phyloP scores from a whole-genome alignment of 2,888 invertebrate species.

The Ochropleura leucogaster region DNA sequence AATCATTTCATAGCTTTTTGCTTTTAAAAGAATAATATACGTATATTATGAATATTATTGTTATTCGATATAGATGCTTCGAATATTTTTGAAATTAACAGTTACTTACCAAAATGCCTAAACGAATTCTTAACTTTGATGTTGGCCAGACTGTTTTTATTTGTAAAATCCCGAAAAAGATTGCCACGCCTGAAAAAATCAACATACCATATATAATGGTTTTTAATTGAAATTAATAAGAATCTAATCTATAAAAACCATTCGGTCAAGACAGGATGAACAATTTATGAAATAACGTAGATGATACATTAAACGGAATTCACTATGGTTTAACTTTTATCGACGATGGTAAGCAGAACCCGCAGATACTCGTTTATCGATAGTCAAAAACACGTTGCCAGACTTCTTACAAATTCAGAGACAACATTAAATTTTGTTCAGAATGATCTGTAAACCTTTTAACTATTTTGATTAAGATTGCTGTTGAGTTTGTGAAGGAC shows the following conservation, averaged over 20 bases:
- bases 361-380: not conserved
- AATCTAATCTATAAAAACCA: not conserved
- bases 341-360: not conserved
- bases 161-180: not conserved
- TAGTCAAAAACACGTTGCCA: not conserved
- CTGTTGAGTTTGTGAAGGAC: not conserved
- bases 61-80: conserved; percentile 71
- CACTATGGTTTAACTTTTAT: not conserved
- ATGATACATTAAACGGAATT: not conserved
- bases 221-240: too few relatives aligned
- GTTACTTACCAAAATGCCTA: conserved; percentile 23
- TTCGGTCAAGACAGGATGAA: not conserved
- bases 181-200: conserved; percentile 9
- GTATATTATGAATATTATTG: conserved; percentile 78
- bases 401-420: not conserved
- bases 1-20: conserved; percentile 77
- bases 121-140: not conserved
- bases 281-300: not conserved
- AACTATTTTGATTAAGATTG: conserved; percentile 10
- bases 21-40: conserved; percentile 79
- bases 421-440: not conserved
- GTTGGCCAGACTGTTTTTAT: not conserved
- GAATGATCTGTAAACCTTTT: not conserved
- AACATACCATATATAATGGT: not conserved
- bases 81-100: conserved; percentile 58